phyloP scores from a whole-genome alignment of 2,888 invertebrate species.

The Eueremaeus valkanovi region DNA sequence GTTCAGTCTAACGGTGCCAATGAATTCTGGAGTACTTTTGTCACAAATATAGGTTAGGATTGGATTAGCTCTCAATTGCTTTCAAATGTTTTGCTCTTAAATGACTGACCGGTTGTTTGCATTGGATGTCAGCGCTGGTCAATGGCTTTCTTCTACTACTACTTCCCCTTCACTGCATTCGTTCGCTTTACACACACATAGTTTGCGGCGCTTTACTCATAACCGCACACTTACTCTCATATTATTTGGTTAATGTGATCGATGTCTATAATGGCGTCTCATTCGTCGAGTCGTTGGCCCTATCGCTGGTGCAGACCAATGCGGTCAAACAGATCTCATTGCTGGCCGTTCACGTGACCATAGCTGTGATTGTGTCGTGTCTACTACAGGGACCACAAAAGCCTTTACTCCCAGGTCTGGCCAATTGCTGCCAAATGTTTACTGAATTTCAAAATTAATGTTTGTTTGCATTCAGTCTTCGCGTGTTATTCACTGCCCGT shows the following conservation, averaged over 20 bases:
- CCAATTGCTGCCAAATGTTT: background rate
- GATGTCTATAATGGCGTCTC: constrained; percentile 46
- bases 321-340: constrained; percentile 51
- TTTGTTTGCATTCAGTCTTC: constrained; percentile 48
- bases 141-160: constrained; percentile 55
- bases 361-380: constrained; percentile 52
- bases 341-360: constrained; percentile 51
- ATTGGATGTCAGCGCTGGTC: constrained; percentile 53
- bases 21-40: constrained; percentile 50
- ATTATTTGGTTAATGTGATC: constrained; percentile 53
- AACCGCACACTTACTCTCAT: constrained; percentile 54
- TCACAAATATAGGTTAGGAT: constrained; percentile 52
- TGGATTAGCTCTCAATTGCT: too few species aligned
- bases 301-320: constrained; percentile 48
- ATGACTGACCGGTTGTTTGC: too few species aligned
- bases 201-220: constrained; percentile 54
- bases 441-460: background rate
- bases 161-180: constrained; percentile 55
- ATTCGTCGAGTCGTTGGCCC: constrained; percentile 48
- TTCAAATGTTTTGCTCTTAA: too few species aligned
- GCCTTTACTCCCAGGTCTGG: constrained; percentile 49
- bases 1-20: constrained; percentile 46
- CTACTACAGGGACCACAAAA: constrained; percentile 53
- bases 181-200: constrained; percentile 57
- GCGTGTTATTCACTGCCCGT: constrained; percentile 56